Evolutionary conservation across 2,113 vertebrate species (phyloP).

Genomic region (Athene noctua): DNA sequence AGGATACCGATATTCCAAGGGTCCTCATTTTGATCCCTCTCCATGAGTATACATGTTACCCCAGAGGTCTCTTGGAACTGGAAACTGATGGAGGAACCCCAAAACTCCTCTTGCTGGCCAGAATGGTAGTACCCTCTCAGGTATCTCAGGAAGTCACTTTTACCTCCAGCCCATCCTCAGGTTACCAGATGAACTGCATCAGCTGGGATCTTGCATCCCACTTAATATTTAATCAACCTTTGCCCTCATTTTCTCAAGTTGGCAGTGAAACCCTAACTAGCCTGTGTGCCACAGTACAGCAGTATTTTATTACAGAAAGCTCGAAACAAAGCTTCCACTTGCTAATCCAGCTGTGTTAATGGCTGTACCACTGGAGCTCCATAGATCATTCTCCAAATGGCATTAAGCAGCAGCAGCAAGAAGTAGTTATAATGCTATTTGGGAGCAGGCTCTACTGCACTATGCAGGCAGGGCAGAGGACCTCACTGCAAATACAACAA

Average conservation of each 20-base stretch:
- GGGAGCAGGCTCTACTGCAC: background rate
- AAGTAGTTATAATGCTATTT: background rate
- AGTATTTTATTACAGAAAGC: constrained; percentile 7
- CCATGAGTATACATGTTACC: background rate
- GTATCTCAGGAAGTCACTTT: background rate
- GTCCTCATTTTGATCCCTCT: background rate
- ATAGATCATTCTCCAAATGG: background rate
- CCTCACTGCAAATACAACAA: accelerated
- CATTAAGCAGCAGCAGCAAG: background rate
- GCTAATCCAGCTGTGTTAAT: background rate
- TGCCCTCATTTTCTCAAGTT: constrained; percentile 22
- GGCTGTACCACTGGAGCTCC: accelerated
- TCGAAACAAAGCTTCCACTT: background rate
- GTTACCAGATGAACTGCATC: constrained; percentile 9
- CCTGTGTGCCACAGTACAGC: background rate
- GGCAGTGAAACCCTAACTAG: background rate
- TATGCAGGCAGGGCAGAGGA: background rate
- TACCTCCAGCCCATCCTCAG: background rate
- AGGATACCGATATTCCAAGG: background rate
- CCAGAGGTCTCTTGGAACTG: background rate
- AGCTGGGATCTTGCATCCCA: background rate
- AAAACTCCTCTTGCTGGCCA: background rate
- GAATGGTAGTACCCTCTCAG: background rate
- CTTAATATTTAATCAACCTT: constrained; percentile 49
- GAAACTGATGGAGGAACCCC: background rate